Conservation (phyloP, 2,113 vertebrate species). For the Orcinus orca region DNA sequence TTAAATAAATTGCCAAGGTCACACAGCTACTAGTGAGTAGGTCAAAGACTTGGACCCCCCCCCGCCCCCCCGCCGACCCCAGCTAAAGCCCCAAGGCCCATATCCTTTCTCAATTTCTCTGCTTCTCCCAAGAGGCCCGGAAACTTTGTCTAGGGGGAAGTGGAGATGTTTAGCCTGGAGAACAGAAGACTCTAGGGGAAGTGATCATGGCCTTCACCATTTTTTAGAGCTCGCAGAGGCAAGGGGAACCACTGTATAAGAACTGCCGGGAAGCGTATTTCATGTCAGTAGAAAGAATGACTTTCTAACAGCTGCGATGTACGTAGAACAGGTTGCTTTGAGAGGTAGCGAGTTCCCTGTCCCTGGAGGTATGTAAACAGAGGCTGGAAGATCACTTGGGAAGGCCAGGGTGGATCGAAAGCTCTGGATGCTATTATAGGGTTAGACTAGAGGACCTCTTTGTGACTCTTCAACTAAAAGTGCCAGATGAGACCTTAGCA, state of each 20-base stretch:
- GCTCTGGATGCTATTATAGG: neutral
- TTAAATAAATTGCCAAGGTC: neutral
- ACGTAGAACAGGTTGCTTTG: neutral
- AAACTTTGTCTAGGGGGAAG: neutral
- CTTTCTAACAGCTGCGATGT: neutral
- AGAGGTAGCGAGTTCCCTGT: neutral
- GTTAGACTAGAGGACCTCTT: neutral
- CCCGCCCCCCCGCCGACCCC: no score
- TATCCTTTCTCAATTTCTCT: neutral
- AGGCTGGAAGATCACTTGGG: neutral
- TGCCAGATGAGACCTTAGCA: neutral
- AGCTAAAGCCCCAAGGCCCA: neutral
- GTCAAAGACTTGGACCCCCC: neutral
- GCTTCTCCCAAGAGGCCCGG: neutral
- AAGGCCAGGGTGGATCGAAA: neutral
- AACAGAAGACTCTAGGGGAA: neutral
- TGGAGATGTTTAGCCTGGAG: neutral
- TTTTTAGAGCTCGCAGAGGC: neutral
- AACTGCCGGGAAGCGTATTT: neutral
- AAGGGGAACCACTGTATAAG: neutral
- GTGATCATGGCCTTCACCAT: neutral
- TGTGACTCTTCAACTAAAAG: neutral
- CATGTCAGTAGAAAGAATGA: neutral
- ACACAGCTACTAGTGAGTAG: neutral
- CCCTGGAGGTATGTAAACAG: neutral